phyloP scores from a whole-genome alignment of 2,888 invertebrate species.

The Cheilosia pagana region DNA sequence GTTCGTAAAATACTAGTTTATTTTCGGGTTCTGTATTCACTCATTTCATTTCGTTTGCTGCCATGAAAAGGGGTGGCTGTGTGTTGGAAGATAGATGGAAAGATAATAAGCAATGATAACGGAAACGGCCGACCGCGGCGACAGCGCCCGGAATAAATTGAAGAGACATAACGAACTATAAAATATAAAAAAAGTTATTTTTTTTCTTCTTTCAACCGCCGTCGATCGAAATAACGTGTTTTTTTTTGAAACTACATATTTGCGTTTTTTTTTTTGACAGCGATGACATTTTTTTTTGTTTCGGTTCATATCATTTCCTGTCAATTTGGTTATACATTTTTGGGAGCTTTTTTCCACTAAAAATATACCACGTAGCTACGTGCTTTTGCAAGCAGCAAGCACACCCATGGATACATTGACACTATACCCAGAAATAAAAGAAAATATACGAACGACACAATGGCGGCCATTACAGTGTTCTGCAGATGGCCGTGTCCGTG shows the following conservation, averaged over 20 bases:
- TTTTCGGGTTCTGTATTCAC: slow-evolving; percentile 69
- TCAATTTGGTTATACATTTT: slow-evolving; percentile 12
- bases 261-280: slow-evolving; percentile 19
- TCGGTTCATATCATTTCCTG: slow-evolving; percentile 48
- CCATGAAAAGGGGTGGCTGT: slow-evolving; percentile 71
- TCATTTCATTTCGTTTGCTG: slow-evolving; percentile 69
- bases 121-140: slow-evolving; percentile 67
- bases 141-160: slow-evolving; percentile 63
- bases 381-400: slow-evolving; percentile 25
- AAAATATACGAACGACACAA: slow-evolving; percentile 63
- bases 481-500: slow-evolving; percentile 67
- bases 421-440: slow-evolving; percentile 38
- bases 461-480: slow-evolving; percentile 70
- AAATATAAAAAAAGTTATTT: not conserved
- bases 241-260: slow-evolving; percentile 5
- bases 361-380: slow-evolving; percentile 56
- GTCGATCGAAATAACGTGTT: slow-evolving; percentile 23
- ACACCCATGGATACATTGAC: slow-evolving; percentile 49
- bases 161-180: slow-evolving; percentile 18
- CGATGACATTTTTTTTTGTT: slow-evolving; percentile 11
- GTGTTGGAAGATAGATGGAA: slow-evolving; percentile 62
- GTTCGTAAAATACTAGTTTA: slow-evolving; percentile 64
- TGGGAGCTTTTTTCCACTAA: slow-evolving; percentile 40
- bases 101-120: slow-evolving; percentile 71
- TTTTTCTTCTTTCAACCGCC: slow-evolving; percentile 12